phyloP scores from a whole-genome alignment of 2,113 vertebrate species.

The Asarcornis scutulata region DNA sequence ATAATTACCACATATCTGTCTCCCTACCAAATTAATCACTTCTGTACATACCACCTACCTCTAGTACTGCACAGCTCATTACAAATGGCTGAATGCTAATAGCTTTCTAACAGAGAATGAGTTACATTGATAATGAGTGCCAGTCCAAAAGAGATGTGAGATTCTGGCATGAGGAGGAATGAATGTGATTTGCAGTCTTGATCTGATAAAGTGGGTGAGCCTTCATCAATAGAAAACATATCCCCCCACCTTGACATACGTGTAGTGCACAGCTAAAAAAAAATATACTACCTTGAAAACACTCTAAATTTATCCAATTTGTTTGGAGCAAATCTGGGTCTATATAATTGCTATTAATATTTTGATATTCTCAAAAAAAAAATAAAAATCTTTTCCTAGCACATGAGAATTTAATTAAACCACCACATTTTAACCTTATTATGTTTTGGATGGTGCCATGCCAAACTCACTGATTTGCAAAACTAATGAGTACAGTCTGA shows the following conservation, averaged over 20 bases:
- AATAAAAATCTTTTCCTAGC: not conserved
- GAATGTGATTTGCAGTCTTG: not conserved
- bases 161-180: not conserved
- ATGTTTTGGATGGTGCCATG: not conserved
- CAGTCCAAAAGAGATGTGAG: not conserved
- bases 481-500: constrained; percentile 20
- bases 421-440: constrained; percentile 2
- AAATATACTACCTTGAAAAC: not conserved
- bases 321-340: not conserved
- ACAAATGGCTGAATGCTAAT: not conserved
- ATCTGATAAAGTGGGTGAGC: not conserved
- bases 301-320: not conserved
- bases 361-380: not conserved
- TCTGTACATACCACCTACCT: not conserved
- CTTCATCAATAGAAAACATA: not conserved
- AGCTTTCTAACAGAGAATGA: not conserved
- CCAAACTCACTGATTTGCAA: constrained; percentile 16
- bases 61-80: not conserved
- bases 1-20: not conserved
- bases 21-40: not conserved
- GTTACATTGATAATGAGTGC: not conserved
- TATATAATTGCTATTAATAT: constrained; percentile 12
- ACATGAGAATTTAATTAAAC: not conserved
- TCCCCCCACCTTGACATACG: not conserved
- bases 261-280: not conserved